These are phyloP conservation scores for Anoplolepis gracilipes DNA, from an alignment of 1,140 invertebrate genomes.

Conservation along the genomic window DNA sequence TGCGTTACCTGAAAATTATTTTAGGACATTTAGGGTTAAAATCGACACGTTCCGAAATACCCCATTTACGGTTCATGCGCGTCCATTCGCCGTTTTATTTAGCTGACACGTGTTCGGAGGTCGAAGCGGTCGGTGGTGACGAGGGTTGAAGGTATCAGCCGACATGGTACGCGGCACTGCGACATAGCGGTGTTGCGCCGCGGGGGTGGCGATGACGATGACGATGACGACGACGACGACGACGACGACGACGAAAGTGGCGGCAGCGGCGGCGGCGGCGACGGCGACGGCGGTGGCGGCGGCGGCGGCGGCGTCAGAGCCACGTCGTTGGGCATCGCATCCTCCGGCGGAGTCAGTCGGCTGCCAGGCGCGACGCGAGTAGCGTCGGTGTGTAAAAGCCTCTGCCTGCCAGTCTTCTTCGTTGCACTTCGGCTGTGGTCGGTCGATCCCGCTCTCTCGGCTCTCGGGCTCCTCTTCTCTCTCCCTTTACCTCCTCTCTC, in stretches of 20 bases:
- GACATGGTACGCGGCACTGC: constrained; percentile 16
- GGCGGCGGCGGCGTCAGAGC: constrained; percentile 33
- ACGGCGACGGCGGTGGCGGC: constrained; percentile 27
- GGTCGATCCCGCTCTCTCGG: constrained; percentile 60
- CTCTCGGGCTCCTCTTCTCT: constrained; percentile 27
- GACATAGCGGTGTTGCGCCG: constrained; percentile 14
- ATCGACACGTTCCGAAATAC: background rate
- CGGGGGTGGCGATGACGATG: background rate
- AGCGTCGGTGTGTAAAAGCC: constrained; percentile 14
- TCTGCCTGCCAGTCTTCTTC: constrained; percentile 24
- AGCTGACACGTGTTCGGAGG: constrained; percentile 12
- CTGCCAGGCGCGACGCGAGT: constrained; percentile 68
- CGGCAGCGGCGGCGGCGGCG: background rate
- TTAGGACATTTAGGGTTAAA: background rate
- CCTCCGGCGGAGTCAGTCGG: constrained; percentile 73
- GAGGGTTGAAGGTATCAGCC: constrained; percentile 39
- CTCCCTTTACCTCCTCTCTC: constrained; percentile 24
- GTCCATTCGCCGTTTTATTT: background rate
- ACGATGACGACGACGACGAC: constrained; percentile 7
- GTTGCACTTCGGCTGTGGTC: constrained; percentile 63
- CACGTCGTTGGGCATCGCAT: constrained; percentile 55
- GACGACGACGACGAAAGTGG: background rate
- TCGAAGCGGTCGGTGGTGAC: background rate
- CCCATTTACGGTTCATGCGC: background rate
- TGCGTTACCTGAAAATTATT: constrained; percentile 8